These are phyloP conservation scores for Aphis craccivora DNA, from an alignment of 1,140 invertebrate genomes.

Conservation along the genomic window DNA sequence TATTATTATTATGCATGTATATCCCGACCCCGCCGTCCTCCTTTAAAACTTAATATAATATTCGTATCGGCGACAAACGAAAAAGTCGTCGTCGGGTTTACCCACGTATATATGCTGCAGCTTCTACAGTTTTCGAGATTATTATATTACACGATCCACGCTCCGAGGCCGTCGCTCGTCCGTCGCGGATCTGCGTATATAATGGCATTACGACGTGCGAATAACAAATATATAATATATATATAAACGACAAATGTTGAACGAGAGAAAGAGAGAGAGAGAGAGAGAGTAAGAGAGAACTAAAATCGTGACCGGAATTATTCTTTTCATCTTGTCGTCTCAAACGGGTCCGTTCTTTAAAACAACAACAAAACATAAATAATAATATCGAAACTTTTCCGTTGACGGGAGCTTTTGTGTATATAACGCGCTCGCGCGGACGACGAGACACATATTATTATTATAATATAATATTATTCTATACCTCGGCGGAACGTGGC, in stretches of 20 bases:
- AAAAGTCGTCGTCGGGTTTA: neutral
- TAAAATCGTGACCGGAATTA: conserved; percentile 54
- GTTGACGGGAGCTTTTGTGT: conserved; percentile 25
- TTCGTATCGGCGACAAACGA: neutral
- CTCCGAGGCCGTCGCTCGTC: neutral
- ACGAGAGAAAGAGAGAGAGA: neutral
- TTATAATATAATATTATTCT: neutral
- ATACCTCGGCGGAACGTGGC: conserved; percentile 37
- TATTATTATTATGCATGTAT: neutral
- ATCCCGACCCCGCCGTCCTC: neutral
- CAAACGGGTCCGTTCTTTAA: conserved; percentile 27
- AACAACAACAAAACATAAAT: conserved; percentile 55
- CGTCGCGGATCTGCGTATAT: neutral
- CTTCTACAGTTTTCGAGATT: conserved; percentile 21
- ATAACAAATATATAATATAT: conserved; percentile 2
- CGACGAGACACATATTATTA: neutral
- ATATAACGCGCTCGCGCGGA: neutral
- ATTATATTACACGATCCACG: conserved; percentile 16
- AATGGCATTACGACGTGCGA: conserved; percentile 48
- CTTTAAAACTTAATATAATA: conserved; percentile 11
- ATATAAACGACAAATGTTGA: neutral
- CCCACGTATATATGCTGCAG: neutral
- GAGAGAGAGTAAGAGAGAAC: neutral
- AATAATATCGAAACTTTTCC: conserved; percentile 56
- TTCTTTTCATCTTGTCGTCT: conserved; percentile 46